A percentile compares a stretch with the other conserved stretches of the same genome.
Evolutionary conservation across 2,797 vertebrate genomes (phyloP).

Genomic region (Sternarchorhynchus goeldii): DNA sequence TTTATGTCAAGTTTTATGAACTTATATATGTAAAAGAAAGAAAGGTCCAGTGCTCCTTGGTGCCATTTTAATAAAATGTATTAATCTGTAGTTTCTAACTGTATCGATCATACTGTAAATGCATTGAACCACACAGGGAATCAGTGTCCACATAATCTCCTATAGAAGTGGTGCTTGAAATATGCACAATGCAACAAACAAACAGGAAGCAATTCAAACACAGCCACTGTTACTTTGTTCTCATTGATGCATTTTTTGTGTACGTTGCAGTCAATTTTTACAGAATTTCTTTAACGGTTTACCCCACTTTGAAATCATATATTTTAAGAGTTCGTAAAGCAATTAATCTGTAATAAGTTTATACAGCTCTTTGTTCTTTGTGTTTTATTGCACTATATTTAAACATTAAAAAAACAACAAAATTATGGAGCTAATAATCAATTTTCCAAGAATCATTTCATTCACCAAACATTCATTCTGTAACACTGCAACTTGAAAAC

Average conservation of each 20-base stretch:
- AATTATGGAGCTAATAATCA: neutral
- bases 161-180: constrained; percentile 7
- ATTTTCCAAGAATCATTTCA: neutral
- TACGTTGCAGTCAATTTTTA: constrained; percentile 15
- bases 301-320: constrained; percentile 13
- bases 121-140: constrained; percentile 9
- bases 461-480: neutral
- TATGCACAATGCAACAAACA: neutral
- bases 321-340: constrained; percentile 11
- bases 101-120: constrained; percentile 27
- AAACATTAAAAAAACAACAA: constrained; percentile 41
- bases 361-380: constrained; percentile 36
- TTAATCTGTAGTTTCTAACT: constrained; percentile 10
- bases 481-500: neutral
- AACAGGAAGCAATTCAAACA: constrained; percentile 15
- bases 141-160: neutral
- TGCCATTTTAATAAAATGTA: constrained; percentile 6
- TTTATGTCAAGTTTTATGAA: neutral
- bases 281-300: neutral
- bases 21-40: neutral
- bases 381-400: constrained; percentile 49
- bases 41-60: constrained; percentile 5
- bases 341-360: constrained; percentile 27
- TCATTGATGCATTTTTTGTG: constrained; percentile 34
- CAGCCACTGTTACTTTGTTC: constrained; percentile 25